A percentile compares a stretch with the other conserved stretches of the same genome.
These are phyloP conservation scores for Anser cygnoides DNA, from an alignment of 2,113 vertebrate species.

Conservation along the genomic window DNA sequence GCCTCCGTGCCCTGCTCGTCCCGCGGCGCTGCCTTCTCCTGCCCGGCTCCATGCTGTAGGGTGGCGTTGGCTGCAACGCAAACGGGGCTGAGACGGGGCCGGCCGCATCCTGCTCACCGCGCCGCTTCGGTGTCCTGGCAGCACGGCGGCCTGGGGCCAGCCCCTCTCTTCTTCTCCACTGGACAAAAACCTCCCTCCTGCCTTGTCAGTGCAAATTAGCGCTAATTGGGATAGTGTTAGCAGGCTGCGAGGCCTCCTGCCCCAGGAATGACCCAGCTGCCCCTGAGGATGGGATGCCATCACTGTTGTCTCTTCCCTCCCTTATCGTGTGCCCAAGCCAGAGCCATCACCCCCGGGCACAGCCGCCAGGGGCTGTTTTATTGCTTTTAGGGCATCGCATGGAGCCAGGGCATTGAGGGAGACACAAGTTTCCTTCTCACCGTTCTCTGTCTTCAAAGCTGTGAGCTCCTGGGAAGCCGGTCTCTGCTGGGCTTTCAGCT, in stretches of 20 bases:
- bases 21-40: not conserved
- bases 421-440: conserved; percentile 45
- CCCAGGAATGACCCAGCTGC: not conserved
- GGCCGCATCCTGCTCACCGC: not conserved
- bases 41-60: not conserved
- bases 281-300: not conserved
- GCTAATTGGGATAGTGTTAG: not conserved
- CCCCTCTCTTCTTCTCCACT: not conserved
- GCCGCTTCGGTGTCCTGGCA: not conserved
- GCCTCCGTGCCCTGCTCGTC: not conserved
- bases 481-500: conserved; percentile 35
- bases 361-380: not conserved
- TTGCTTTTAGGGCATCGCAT: not conserved
- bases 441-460: conserved; percentile 40
- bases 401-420: fast-evolving
- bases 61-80: not conserved
- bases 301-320: not conserved
- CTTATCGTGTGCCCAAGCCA: not conserved
- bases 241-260: not conserved
- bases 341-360: not conserved
- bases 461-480: conserved; percentile 52
- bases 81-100: fast-evolving
- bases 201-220: not conserved
- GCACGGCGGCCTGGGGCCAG: fast-evolving
- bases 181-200: not conserved